Percentiles rank a stretch among this genome's conserved stretches.
Evolutionary conservation across 1,140 invertebrate genomes (phyloP).

Genomic region (Drosophila mauritiana): DNA sequence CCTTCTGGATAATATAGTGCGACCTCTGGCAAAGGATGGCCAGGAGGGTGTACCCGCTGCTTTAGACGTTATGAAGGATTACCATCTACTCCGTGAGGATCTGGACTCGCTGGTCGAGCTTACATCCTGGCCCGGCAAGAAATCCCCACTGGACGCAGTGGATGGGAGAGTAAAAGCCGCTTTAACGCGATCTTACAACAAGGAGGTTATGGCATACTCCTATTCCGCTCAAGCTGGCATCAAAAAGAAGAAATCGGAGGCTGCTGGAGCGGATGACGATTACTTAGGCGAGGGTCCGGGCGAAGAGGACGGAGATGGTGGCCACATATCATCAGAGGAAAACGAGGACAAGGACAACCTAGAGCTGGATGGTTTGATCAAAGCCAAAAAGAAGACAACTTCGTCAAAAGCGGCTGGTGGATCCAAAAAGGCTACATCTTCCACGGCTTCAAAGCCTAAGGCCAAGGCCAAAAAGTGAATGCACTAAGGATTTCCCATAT

Average conservation of each 20-base stretch:
- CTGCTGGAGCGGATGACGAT: conserved; percentile 75
- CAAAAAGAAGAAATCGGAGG: conserved; percentile 86
- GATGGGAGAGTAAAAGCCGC: conserved; percentile 96
- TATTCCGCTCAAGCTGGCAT: conserved; percentile 88
- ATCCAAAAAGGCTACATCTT: conserved; percentile 47
- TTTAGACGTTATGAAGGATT: conserved; percentile 91
- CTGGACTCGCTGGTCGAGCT: conserved; percentile 94
- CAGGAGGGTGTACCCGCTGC: conserved; percentile 90
- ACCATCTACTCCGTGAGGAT: conserved; percentile 95
- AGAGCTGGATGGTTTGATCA: conserved; percentile 91
- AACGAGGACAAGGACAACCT: conserved; percentile 88
- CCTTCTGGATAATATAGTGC: conserved; percentile 89
- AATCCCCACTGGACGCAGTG: conserved; percentile 90
- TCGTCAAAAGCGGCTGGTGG: conserved; percentile 40
- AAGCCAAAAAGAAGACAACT: conserved; percentile 84
- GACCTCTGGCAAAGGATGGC: conserved; percentile 89
- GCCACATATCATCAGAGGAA: conserved; percentile 79
- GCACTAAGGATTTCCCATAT: neutral
- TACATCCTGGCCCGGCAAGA: conserved; percentile 91
- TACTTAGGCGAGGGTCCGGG: conserved; percentile 52
- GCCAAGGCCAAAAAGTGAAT: conserved; percentile 62
- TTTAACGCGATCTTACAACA: conserved; percentile 96
- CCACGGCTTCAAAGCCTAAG: conserved; percentile 55
- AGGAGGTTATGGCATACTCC: conserved; percentile 89
- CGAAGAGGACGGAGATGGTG: conserved; percentile 79